Percentiles rank a stretch among this genome's conserved stretches.
These are phyloP conservation scores for Vollenhovia emeryi DNA, from an alignment of 1,140 invertebrate species.

Conservation along the genomic window DNA sequence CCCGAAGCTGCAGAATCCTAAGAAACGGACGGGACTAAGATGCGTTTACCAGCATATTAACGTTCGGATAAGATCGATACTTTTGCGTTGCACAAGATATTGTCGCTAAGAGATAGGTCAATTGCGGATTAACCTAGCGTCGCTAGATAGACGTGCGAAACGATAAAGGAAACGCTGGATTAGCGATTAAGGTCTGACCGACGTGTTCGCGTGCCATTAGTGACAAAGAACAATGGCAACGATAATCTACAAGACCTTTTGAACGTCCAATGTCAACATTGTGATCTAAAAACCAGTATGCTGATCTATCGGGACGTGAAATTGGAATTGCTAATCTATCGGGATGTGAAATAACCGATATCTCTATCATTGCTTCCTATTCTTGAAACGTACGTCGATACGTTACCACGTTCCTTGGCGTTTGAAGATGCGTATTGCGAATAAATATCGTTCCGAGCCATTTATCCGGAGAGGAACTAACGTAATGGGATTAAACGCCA, in stretches of 20 bases:
- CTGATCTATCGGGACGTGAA: too few relatives aligned
- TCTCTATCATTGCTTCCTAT: background rate
- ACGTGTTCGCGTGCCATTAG: background rate
- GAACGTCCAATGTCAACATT: background rate
- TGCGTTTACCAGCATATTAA: conserved; percentile 30
- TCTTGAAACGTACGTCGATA: background rate
- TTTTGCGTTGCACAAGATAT: background rate
- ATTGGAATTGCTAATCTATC: too few relatives aligned
- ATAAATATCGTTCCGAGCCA: background rate
- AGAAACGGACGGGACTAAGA: conserved; percentile 1
- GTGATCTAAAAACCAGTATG: background rate
- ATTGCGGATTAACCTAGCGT: conserved; percentile 32
- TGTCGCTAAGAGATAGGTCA: conserved; percentile 26
- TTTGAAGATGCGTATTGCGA: background rate
- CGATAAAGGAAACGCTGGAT: background rate
- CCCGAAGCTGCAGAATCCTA: background rate
- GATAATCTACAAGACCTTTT: too few relatives aligned
- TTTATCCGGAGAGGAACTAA: conserved; percentile 71
- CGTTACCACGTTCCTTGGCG: background rate
- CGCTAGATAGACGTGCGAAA: conserved; percentile 9
- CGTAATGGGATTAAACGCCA: conserved; percentile 79
- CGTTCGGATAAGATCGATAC: background rate
- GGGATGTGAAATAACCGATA: background rate
- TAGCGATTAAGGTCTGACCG: background rate
- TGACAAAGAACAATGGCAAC: background rate